Percentiles rank a stretch among this genome's conserved stretches.
These are phyloP conservation scores for Zaprionus capensis DNA, from an alignment of 1,140 invertebrate species.

Conservation along the genomic window DNA sequence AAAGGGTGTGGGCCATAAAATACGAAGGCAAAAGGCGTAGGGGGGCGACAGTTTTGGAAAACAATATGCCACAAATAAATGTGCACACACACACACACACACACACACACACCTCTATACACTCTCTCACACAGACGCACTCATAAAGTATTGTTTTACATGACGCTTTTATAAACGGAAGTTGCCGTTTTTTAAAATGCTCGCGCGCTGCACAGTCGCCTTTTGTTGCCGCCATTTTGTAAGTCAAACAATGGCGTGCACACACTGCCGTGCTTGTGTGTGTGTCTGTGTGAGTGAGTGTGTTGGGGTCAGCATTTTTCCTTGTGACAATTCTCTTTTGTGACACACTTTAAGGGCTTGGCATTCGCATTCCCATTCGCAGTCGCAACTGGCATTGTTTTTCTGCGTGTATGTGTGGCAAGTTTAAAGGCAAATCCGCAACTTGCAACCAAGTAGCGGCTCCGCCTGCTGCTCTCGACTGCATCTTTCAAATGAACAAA, in stretches of 20 bases:
- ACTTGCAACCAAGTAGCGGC: slow-evolving; percentile 64
- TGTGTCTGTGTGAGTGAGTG: slow-evolving; percentile 28
- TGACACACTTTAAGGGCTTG: slow-evolving; percentile 68
- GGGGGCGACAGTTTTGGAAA: slow-evolving; percentile 59
- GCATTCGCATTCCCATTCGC: slow-evolving; percentile 38
- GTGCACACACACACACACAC: neutral
- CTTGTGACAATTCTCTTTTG: slow-evolving; percentile 73
- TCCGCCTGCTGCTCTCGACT: slow-evolving; percentile 52
- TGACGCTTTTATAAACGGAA: slow-evolving; percentile 78
- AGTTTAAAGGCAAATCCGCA: slow-evolving; percentile 73
- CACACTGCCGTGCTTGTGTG: slow-evolving; percentile 31
- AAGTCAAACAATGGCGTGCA: slow-evolving; percentile 76
- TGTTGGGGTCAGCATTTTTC: slow-evolving; percentile 58
- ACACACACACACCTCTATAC: slow-evolving; percentile 9
- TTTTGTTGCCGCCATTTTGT: slow-evolving; percentile 77
- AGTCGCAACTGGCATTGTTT: slow-evolving; percentile 31
- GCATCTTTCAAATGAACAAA: slow-evolving; percentile 82
- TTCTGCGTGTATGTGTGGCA: slow-evolving; percentile 31
- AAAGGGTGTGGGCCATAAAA: slow-evolving; percentile 14
- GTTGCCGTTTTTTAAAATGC: slow-evolving; percentile 68
- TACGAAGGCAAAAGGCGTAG: neutral
- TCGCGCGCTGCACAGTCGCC: slow-evolving; percentile 59
- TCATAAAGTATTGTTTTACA: slow-evolving; percentile 78
- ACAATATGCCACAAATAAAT: slow-evolving; percentile 66
- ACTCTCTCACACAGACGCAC: slow-evolving; percentile 16